Evolutionary conservation across 2,113 vertebrate genomes (phyloP).

Genomic region (Pantherophis guttatus): DNA sequence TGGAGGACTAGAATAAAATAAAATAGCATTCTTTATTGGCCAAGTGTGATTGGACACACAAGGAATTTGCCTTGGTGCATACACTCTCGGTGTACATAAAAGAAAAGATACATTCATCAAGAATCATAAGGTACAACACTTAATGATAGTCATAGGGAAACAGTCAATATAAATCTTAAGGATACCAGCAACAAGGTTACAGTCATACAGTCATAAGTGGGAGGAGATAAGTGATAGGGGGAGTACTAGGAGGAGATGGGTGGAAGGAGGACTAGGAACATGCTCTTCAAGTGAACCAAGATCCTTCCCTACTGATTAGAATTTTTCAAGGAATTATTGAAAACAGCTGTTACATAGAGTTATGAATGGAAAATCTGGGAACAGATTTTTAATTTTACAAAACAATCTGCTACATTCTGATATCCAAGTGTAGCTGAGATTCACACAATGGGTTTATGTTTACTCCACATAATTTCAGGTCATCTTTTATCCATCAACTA

Average conservation of each 20-base stretch:
- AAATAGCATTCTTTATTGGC: too few relatives aligned
- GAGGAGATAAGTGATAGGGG: too few relatives aligned
- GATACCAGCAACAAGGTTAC: too few relatives aligned
- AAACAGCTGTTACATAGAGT: not conserved
- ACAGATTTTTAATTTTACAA: not conserved
- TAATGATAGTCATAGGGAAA: too few relatives aligned
- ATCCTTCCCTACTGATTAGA: not conserved
- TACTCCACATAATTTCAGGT: not conserved
- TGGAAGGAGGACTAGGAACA: not conserved
- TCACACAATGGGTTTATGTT: not conserved
- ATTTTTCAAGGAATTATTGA: not conserved
- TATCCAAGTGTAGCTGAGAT: not conserved
- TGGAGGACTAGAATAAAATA: not conserved
- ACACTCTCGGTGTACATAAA: too few relatives aligned
- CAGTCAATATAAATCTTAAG: too few relatives aligned
- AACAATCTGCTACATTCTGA: not conserved
- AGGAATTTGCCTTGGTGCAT: too few relatives aligned
- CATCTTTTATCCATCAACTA: not conserved
- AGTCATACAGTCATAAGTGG: too few relatives aligned
- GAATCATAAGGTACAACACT: too few relatives aligned
- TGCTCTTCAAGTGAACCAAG: not conserved
- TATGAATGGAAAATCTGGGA: not conserved
- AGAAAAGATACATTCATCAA: too few relatives aligned
- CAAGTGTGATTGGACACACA: too few relatives aligned
- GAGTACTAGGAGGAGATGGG: too few relatives aligned